Evolutionary conservation across 2,797 vertebrate species (phyloP).

Genomic region (Rhinoraja longicauda): DNA sequence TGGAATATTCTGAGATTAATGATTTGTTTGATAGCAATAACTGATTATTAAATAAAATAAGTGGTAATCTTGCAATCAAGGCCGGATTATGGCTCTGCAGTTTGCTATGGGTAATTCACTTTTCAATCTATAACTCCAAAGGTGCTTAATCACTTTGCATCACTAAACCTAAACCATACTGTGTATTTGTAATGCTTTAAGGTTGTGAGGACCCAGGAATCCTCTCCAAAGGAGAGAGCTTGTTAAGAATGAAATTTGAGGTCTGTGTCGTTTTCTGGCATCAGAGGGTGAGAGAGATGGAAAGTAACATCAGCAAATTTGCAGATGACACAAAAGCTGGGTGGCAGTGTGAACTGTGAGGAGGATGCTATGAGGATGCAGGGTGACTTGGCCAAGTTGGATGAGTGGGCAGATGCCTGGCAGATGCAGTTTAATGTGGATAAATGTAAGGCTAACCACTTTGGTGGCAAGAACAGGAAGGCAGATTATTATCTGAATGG

Average conservation of each 20-base stretch:
- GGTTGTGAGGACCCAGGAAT: neutral
- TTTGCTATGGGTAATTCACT: neutral
- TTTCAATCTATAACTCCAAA: neutral
- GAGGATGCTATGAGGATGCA: too few relatives aligned
- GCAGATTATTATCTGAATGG: too few relatives aligned
- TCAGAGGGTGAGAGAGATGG: neutral
- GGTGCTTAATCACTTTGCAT: neutral
- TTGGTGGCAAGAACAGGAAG: too few relatives aligned
- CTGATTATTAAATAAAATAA: neutral
- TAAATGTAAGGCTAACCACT: too few relatives aligned
- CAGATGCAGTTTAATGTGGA: too few relatives aligned
- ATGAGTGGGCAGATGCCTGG: too few relatives aligned
- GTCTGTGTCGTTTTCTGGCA: neutral
- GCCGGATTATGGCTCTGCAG: neutral
- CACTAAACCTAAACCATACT: too few relatives aligned
- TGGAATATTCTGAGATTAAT: neutral
- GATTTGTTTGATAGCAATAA: neutral
- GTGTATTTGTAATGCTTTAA: neutral
- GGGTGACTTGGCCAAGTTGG: too few relatives aligned
- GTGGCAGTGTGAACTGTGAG: too few relatives aligned
- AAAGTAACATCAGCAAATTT: too few relatives aligned
- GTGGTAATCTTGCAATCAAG: neutral
- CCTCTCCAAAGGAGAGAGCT: neutral
- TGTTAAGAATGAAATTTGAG: neutral
- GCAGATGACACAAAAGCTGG: too few relatives aligned